Evolutionary conservation across 2,797 vertebrate genomes (phyloP).

Genomic region (Pithecia hirsuta): DNA sequence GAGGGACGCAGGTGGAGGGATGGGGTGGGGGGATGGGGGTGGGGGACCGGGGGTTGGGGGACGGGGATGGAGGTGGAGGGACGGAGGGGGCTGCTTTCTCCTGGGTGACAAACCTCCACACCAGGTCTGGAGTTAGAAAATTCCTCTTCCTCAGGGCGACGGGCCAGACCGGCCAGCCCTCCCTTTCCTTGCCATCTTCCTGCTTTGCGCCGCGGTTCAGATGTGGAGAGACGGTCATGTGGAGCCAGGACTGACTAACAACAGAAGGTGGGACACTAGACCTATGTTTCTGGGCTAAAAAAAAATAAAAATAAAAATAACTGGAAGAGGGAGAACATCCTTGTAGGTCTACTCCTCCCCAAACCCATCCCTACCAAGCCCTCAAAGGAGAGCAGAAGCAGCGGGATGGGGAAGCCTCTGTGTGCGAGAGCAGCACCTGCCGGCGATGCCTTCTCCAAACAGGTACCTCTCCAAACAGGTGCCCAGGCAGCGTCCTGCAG

Average conservation of each 20-base stretch:
- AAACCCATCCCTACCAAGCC: background rate
- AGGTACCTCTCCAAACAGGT: background rate
- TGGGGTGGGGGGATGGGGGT: rapidly evolving
- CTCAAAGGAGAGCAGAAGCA: background rate
- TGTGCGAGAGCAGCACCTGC: background rate
- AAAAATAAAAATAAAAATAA: background rate
- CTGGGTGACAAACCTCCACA: background rate
- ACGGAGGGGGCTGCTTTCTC: background rate
- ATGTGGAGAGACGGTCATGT: background rate
- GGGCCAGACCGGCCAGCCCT: too few species aligned
- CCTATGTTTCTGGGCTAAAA: background rate
- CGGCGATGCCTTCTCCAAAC: background rate
- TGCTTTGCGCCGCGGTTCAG: background rate
- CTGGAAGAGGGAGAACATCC: background rate
- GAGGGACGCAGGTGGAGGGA: too few species aligned
- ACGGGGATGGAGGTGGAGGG: background rate
- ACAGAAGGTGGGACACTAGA: background rate
- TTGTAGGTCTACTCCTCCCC: background rate
- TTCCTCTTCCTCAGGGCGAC: rapidly evolving
- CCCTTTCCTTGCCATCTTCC: too few species aligned
- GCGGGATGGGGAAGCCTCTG: background rate
- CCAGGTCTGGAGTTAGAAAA: background rate
- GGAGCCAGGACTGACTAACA: background rate
- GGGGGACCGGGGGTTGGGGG: rapidly evolving
- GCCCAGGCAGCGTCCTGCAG: background rate